Conservation (phyloP, 2,113 vertebrate genomes). For the Myotis davidii region DNA sequence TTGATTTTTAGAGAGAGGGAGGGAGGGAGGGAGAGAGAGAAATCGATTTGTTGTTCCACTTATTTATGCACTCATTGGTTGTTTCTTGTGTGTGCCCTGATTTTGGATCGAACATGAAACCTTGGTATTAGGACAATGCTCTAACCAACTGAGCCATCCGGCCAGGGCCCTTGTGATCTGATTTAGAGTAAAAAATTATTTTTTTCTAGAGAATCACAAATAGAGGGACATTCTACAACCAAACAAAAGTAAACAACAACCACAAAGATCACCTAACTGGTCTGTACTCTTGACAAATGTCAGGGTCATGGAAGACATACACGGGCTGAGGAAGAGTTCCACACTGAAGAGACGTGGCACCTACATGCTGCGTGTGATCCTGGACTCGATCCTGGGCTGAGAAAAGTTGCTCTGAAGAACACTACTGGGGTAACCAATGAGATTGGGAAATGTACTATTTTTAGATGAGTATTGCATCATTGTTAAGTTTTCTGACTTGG, state of each 20-base stretch:
- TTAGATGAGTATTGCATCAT: not conserved
- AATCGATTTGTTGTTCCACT: too few relatives aligned
- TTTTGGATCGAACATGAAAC: too few relatives aligned
- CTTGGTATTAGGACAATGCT: too few relatives aligned
- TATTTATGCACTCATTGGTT: too few relatives aligned
- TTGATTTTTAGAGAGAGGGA: not conserved
- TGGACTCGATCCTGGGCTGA: not conserved
- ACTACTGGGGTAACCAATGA: not conserved
- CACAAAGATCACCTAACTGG: not conserved
- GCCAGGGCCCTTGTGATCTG: not conserved
- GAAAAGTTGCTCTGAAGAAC: not conserved
- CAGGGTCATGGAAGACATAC: not conserved
- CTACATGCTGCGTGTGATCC: not conserved
- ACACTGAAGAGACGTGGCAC: fast-evolving
- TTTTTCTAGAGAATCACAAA: not conserved
- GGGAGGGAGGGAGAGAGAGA: too few relatives aligned
- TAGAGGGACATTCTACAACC: not conserved
- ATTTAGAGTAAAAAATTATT: not conserved
- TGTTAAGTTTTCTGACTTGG: constrained; percentile 1
- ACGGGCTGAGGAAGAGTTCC: not conserved
- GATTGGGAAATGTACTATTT: not conserved
- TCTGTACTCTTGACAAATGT: not conserved
- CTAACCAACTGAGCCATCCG: too few relatives aligned
- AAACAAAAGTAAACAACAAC: not conserved
- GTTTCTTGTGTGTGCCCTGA: too few relatives aligned